phyloP scores from a whole-genome alignment of 2,888 invertebrate genomes.

The Tiliacea citrago region DNA sequence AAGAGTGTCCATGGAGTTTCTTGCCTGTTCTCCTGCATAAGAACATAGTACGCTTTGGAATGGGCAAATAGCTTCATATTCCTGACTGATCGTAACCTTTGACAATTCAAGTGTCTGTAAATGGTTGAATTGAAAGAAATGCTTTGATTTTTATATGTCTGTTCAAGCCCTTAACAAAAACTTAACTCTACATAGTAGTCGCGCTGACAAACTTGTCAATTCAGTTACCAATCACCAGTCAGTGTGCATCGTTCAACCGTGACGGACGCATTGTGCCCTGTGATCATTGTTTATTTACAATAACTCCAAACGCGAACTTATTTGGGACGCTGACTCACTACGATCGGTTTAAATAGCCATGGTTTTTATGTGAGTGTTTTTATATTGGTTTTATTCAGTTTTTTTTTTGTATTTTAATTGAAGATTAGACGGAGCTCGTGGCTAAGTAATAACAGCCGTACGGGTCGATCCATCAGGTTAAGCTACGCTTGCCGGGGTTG shows the following conservation, averaged over 20 bases:
- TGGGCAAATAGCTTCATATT: neutral
- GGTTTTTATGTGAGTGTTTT: conserved; percentile 80
- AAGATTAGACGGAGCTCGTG: too few relatives aligned
- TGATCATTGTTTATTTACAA: conserved; percentile 67
- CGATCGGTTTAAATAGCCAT: conserved; percentile 74
- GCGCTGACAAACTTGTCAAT: conserved; percentile 26
- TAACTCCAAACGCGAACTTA: conserved; percentile 57
- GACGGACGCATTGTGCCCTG: conserved; percentile 66
- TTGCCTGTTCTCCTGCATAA: neutral
- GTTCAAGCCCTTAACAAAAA: neutral
- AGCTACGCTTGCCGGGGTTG: too few relatives aligned
- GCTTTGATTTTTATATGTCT: neutral
- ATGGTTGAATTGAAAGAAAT: neutral
- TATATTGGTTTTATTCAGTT: conserved; percentile 5
- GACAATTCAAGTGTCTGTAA: neutral
- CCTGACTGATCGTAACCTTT: too few relatives aligned
- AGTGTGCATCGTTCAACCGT: conserved; percentile 73
- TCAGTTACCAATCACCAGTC: conserved; percentile 65
- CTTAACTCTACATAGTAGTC: neutral
- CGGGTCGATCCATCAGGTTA: too few relatives aligned
- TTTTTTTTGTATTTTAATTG: neutral
- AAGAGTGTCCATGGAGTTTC: neutral
- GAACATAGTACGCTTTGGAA: too few relatives aligned
- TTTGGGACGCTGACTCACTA: conserved; percentile 67
- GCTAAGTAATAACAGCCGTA: too few relatives aligned